These are phyloP conservation scores for Synaphobranchus kaupii DNA, from an alignment of 2,797 vertebrate species.

Conservation along the genomic window DNA sequence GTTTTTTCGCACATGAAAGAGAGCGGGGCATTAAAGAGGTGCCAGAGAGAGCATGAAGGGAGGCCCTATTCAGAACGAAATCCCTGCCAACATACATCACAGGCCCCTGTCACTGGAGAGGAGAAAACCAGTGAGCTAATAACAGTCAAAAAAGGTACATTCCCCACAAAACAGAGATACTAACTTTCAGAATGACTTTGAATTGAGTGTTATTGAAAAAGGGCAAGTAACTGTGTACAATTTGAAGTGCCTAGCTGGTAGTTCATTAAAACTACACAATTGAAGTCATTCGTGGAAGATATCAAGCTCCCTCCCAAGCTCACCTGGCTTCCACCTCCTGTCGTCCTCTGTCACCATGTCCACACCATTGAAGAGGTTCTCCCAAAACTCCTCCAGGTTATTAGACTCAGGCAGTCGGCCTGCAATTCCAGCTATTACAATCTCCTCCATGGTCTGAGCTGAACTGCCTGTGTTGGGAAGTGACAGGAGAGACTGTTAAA, in stretches of 20 bases:
- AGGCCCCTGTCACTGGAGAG: background rate
- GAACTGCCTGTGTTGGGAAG: conserved; percentile 52
- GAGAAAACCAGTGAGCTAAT: background rate
- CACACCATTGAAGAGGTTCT: conserved; percentile 88
- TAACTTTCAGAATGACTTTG: background rate
- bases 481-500: background rate
- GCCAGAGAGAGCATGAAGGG: conserved; percentile 43
- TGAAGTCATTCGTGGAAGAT: background rate
- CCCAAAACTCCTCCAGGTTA: conserved; percentile 95
- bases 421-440: conserved; percentile 93
- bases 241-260: background rate
- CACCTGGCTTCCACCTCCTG: conserved; percentile 93
- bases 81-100: conserved; percentile 16
- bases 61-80: conserved; percentile 42
- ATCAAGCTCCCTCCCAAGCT: conserved; percentile 23
- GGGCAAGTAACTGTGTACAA: background rate
- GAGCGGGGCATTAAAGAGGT: conserved; percentile 40
- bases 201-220: background rate
- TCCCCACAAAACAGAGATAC: background rate
- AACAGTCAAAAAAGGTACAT: conserved; percentile 10
- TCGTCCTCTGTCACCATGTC: conserved; percentile 98
- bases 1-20: conserved; percentile 54
- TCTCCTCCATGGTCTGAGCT: conserved; percentile 84
- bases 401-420: conserved; percentile 88
- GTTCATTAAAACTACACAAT: background rate